Conservation (phyloP, 1,140 invertebrate genomes). For the Aphidius gifuensis region DNA sequence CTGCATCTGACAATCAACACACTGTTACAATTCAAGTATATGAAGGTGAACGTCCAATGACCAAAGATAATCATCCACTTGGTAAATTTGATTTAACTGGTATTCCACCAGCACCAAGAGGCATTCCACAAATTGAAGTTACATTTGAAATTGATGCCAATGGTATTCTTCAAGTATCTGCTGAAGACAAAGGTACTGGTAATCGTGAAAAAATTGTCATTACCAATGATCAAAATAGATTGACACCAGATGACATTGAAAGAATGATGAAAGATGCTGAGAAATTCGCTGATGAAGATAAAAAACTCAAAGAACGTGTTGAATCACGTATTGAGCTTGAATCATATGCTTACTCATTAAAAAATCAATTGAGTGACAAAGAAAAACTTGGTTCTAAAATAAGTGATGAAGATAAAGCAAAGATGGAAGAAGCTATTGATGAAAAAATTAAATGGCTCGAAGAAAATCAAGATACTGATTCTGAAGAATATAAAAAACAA, state of each 20-base stretch:
- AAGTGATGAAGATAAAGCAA: constrained; percentile 86
- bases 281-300: constrained; percentile 98
- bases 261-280: constrained; percentile 98
- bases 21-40: constrained; percentile 98
- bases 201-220: constrained; percentile 99
- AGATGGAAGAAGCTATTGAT: constrained; percentile 94
- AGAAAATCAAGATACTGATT: constrained; percentile 89
- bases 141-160: constrained; percentile 99
- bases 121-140: constrained; percentile 98
- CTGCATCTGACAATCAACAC: constrained; percentile 97
- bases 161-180: constrained; percentile 93
- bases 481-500: constrained; percentile 92
- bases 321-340: constrained; percentile 95
- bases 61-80: constrained; percentile 96
- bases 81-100: constrained; percentile 98
- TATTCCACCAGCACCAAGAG: constrained; percentile 94
- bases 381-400: constrained; percentile 95
- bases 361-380: constrained; percentile 96
- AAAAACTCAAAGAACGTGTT: constrained; percentile 94
- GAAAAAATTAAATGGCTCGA: constrained; percentile 98
- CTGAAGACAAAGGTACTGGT: constrained; percentile 97
- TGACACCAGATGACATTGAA: constrained; percentile 97
- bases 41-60: constrained; percentile 98
- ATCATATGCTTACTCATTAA: constrained; percentile 96
- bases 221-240: constrained; percentile 95